Conservation (phyloP, 2,797 vertebrate genomes). For the Galagoides demidoff region DNA sequence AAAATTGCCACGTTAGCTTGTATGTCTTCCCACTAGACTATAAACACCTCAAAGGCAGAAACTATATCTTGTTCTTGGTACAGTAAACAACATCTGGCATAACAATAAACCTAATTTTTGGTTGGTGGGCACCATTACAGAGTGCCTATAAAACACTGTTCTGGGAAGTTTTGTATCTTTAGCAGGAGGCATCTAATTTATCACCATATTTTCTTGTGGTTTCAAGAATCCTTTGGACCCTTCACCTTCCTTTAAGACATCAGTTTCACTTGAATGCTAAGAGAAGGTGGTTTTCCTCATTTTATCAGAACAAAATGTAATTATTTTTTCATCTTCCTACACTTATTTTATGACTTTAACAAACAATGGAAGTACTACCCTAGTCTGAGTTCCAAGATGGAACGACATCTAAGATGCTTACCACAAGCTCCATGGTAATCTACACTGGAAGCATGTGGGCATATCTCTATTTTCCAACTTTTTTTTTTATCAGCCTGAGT, state of each 20-base stretch:
- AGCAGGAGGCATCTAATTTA: not conserved
- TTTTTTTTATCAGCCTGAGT: slow-evolving; percentile 13
- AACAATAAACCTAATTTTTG: not conserved
- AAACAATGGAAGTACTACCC: not conserved
- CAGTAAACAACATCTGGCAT: not conserved
- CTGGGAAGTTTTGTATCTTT: slow-evolving; percentile 1
- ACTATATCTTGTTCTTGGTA: not conserved
- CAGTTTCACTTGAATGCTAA: not conserved
- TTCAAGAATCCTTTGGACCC: not conserved
- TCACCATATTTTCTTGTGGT: not conserved
- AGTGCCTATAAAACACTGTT: not conserved
- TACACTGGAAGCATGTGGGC: not conserved
- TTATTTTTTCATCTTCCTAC: not conserved
- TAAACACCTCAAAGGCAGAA: not conserved
- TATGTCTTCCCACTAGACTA: not conserved
- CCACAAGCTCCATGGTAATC: not conserved
- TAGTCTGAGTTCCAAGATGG: not conserved
- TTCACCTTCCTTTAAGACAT: not conserved
- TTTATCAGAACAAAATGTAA: not conserved
- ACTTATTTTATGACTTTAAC: slow-evolving; percentile 26
- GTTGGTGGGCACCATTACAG: not conserved
- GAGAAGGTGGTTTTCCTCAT: not conserved
- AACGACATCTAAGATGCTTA: not conserved
- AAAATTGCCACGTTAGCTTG: not conserved
- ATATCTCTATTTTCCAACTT: not conserved